Evolutionary conservation across 1,140 invertebrate genomes (phyloP), one percentile per base, ranked within the genome.

Genomic region (Apis florea): DNA sequence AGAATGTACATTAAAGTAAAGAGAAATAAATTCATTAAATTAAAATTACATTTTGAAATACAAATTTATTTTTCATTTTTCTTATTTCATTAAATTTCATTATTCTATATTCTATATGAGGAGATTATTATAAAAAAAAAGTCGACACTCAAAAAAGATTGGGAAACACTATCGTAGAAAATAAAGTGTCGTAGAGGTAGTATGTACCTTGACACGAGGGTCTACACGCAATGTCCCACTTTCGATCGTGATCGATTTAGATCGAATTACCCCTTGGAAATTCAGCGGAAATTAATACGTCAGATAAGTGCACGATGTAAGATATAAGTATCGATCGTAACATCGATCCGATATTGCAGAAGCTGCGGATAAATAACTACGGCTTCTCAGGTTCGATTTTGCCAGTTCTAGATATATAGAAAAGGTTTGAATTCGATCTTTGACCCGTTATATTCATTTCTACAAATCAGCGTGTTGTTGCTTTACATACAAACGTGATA

Each of bases 201-300:
- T 31, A 40, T 5, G 6, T 40, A n/a, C 69, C 61, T 72, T 73
- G 49, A 66, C 51, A 59, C 40, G 26, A 53, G 47, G 21, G 5
- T 10, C 19, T n/a, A 54, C 17, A 53, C 26, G 21, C 69, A 54
- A 31, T 17, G 73, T 8, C 68, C 79, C n/a, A 76, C 63, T 76
- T 82, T 82, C 73, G 73, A 82, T 82, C 79, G 21, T 11, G 64
- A 68, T 67, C 72, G 63, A 76, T 76, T 68, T 56, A 26, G 79
- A 82, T 82, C 79, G 26, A 61, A 82, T 82, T 82, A 76, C 78
- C 13, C 8, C 26, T 24, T 68, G 79, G 63, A 82, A 82, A 58
- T 82, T 68, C 73, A 24, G n/a, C 73, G 73, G 64, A 76, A 82
- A 82, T 82, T 69, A 76, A 82, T 82, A 82, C 79, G 73, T 58